Conservation (phyloP, 2,888 invertebrate species). For the Polyommatus icarus region DNA sequence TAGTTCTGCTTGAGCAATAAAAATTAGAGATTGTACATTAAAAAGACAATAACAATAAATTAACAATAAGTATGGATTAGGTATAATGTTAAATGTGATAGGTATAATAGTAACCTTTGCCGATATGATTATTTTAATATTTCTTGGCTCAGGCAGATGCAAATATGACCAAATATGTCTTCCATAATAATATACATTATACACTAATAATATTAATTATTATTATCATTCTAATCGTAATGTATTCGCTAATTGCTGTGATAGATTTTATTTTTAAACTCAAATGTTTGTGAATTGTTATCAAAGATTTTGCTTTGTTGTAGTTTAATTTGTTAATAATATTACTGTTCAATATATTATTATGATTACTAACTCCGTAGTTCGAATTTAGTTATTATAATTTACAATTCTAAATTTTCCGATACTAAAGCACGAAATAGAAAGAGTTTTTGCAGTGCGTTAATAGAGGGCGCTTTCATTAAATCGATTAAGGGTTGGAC, state of each 20-base stretch:
- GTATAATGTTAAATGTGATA: too few relatives aligned
- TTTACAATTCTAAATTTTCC: too few relatives aligned
- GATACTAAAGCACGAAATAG: not conserved
- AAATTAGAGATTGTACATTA: not conserved
- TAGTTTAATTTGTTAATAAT: conserved; percentile 1
- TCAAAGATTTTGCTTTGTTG: not conserved
- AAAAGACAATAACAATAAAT: not conserved
- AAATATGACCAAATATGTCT: conserved; percentile 40
- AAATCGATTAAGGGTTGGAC: too few relatives aligned
- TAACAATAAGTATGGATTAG: too few relatives aligned
- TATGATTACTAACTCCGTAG: not conserved
- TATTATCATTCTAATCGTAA: not conserved
- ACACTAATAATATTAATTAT: not conserved
- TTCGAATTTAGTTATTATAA: not conserved
- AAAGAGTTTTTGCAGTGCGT: not conserved
- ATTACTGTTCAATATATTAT: not conserved
- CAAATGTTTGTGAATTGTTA: not conserved
- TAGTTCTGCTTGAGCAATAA: not conserved
- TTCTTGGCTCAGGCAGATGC: conserved; percentile 20
- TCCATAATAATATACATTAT: conserved; percentile 34
- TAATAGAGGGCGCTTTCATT: not conserved
- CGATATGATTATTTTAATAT: not conserved
- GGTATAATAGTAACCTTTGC: too few relatives aligned
- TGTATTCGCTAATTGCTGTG: not conserved
- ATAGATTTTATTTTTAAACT: not conserved